Base-by-base conservation (phyloP, 2,888 invertebrate species). In the Platycnemis pennipes region DNA sequence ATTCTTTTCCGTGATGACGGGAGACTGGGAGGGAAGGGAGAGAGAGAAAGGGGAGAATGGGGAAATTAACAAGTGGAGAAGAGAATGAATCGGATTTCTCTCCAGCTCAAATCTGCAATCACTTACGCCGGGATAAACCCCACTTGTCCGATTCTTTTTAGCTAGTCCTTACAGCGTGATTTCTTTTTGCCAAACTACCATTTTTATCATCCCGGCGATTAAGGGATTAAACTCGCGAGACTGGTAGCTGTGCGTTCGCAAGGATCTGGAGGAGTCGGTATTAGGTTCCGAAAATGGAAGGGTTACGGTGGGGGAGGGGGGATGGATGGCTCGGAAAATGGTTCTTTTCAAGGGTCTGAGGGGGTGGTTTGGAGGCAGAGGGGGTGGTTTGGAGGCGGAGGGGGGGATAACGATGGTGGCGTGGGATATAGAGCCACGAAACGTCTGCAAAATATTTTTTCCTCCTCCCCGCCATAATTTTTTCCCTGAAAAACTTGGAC, bases 91-190 rank as follows among this genome's bases (percentile, higher is more conserved):
- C 63, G 63, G 63, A 63, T 56, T 56, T 44, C 44, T 42, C 53
- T 37, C 77, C 37, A 31, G 1, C 63, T 11, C 53, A 56, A 91
- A 91, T 63, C 91, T 63, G 91, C 91, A 91, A 91, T 91, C 91
- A 91, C 63, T 91, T 91, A 91, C 91, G 63, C n/a, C 91, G 63
- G 91, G n/a, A 69, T 26, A 44, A 87, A 87, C 87, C 87, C 87
- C 63, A 89, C 56, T 89, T 26, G 89, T 49, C 37, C 37, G 89
- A 89, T 89, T 53, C 53, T 89, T 56, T 26, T 63, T 63, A n/a
- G 44, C 63, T 42, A 31, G n/a, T 87, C 44, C 91, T 63, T 56
- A 77, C 77, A 11, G 37, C 13, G 1, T 77, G 11, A 77, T 77
- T 37, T 77, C 11, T 77, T 77, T 77, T 37, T 77, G 44, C 56